Conservation (phyloP, 2,113 vertebrate species). For the Pygoscelis adeliae region DNA sequence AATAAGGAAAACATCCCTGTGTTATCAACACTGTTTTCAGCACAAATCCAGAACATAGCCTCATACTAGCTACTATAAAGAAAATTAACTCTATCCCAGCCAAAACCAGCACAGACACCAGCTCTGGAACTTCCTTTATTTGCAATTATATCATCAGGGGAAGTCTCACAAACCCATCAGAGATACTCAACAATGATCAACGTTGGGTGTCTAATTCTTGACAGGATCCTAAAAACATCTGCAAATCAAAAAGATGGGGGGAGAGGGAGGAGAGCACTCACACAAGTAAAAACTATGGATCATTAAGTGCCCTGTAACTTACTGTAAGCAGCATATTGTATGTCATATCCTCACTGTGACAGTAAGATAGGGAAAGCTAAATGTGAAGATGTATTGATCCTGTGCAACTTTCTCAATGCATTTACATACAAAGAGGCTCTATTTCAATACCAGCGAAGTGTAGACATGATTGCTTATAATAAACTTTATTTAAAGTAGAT, state of each 20-base stretch:
- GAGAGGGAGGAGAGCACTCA: not conserved
- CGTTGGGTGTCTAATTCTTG: not conserved
- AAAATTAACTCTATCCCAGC: too few species aligned
- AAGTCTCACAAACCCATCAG: not conserved
- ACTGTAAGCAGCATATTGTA: not conserved
- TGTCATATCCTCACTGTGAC: not conserved
- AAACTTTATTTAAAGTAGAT: not conserved
- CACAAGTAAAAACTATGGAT: not conserved
- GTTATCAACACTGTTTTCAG: too few species aligned
- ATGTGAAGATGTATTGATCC: not conserved
- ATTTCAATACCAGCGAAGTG: not conserved
- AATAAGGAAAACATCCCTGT: too few species aligned
- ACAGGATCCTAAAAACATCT: not conserved
- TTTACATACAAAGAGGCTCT: slow-evolving; percentile 39
- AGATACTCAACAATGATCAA: not conserved
- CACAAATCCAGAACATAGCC: too few species aligned
- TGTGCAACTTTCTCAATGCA: not conserved
- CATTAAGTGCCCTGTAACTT: not conserved
- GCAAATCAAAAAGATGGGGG: not conserved
- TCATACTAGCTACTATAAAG: too few species aligned
- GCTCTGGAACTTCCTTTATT: not conserved
- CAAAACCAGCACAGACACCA: not conserved
- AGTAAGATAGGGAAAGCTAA: not conserved
- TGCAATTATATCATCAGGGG: not conserved
- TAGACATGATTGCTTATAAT: not conserved